phyloP scores from a whole-genome alignment of 2,888 invertebrate species.

The Schizotus pectinicornis region DNA sequence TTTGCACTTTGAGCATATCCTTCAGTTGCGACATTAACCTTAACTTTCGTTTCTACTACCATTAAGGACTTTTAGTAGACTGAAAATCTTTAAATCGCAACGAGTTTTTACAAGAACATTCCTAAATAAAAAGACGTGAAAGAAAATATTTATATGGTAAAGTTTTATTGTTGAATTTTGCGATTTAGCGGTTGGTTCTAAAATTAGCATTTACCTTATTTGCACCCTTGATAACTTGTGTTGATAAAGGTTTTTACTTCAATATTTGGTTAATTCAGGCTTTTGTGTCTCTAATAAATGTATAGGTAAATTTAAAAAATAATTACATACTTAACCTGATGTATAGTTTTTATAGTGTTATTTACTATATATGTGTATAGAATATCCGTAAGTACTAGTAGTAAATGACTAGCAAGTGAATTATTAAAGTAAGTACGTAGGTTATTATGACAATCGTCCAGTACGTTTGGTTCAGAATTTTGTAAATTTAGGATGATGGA shows the following conservation, averaged over 20 bases:
- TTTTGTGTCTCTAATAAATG: background rate
- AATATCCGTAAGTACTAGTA: background rate
- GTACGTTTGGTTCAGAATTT: background rate
- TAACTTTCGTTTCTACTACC: too few relatives aligned
- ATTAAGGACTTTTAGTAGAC: background rate
- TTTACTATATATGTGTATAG: background rate
- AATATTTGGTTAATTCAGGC: background rate
- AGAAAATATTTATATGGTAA: too few relatives aligned
- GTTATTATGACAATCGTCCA: constrained; percentile 10
- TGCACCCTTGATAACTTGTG: background rate
- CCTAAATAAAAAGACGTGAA: background rate
- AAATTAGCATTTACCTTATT: background rate
- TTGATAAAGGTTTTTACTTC: background rate
- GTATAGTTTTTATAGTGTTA: constrained; percentile 1
- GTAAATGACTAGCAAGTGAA: background rate
- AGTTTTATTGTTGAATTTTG: too few relatives aligned
- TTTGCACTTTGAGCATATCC: background rate
- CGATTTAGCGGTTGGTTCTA: too few relatives aligned
- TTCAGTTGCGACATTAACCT: background rate
- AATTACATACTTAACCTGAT: too few relatives aligned
- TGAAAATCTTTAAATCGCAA: background rate
- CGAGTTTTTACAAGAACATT: background rate
- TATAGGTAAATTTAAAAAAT: background rate
- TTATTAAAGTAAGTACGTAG: background rate
- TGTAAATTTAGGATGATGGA: constrained; percentile 1